phyloP scores from a whole-genome alignment of 2,113 vertebrate genomes.

The Theristicus caerulescens region DNA sequence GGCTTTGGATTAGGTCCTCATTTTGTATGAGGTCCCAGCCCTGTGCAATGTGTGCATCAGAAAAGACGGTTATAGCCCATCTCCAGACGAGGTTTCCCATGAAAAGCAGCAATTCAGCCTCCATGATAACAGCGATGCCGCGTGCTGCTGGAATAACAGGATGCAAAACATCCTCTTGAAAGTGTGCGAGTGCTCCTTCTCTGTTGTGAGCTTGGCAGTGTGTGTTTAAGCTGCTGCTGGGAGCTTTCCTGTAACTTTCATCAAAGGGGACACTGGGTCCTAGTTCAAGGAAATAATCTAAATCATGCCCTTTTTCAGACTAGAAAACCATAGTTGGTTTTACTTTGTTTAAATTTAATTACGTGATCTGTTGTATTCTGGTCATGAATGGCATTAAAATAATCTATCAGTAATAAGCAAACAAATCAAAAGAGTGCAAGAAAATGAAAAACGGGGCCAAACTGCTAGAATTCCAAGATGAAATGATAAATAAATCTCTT shows the following conservation, averaged over 20 bases:
- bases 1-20: neutral
- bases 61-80: neutral
- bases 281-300: constrained; percentile 60
- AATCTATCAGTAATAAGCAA: neutral
- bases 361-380: neutral
- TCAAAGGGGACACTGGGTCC: constrained; percentile 57
- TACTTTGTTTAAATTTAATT: constrained; percentile 4
- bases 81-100: neutral
- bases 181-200: neutral
- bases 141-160: neutral
- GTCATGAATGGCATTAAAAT: constrained; percentile 7
- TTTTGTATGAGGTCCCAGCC: neutral
- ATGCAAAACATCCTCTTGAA: constrained; percentile 17
- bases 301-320: constrained; percentile 38
- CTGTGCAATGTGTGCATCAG: neutral
- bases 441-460: neutral
- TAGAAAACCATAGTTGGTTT: neutral
- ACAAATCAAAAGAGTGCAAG: neutral
- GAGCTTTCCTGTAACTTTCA: constrained; percentile 66
- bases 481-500: constrained; percentile 7
- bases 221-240: constrained; percentile 51
- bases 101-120: neutral
- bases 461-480: neutral
- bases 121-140: neutral
- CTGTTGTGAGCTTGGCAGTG: neutral